Conservation (phyloP, 2,888 invertebrate species). For the Drosophila meridionalis region DNA sequence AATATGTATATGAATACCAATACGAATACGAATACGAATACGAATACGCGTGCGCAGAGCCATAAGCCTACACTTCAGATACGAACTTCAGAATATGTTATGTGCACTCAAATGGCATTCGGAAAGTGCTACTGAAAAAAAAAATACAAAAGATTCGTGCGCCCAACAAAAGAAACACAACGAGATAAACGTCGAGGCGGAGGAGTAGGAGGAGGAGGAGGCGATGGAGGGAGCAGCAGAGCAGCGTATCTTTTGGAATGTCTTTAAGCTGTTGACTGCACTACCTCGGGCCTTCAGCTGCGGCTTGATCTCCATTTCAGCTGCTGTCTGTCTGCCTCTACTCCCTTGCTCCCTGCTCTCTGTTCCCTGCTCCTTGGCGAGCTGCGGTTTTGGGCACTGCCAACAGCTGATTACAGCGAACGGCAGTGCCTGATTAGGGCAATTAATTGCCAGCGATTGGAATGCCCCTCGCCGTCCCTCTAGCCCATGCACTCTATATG, state of each 20-base stretch:
- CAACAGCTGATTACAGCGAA: slow-evolving; percentile 75
- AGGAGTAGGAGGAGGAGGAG: neutral
- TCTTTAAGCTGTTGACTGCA: slow-evolving; percentile 48
- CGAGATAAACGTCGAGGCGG: slow-evolving; percentile 33
- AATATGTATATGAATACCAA: slow-evolving; percentile 11
- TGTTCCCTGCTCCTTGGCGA: slow-evolving; percentile 24
- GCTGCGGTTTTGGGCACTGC: slow-evolving; percentile 53
- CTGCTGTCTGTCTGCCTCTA: neutral
- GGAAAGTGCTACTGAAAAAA: slow-evolving; percentile 83
- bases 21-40: slow-evolving; percentile 22
- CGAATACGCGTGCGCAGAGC: slow-evolving; percentile 70
- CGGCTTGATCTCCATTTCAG: slow-evolving; percentile 3
- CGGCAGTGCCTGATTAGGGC: slow-evolving; percentile 73
- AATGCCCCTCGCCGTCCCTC: slow-evolving; percentile 31
- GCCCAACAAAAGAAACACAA: slow-evolving; percentile 63
- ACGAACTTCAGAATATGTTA: slow-evolving; percentile 76
- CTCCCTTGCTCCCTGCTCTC: neutral
- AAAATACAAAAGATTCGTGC: slow-evolving; percentile 79
- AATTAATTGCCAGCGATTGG: slow-evolving; percentile 74
- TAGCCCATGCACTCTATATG: neutral
- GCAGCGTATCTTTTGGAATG: slow-evolving; percentile 46
- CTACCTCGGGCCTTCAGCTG: slow-evolving; percentile 6
- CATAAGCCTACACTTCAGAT: slow-evolving; percentile 49
- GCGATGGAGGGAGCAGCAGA: neutral
- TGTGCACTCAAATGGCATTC: slow-evolving; percentile 81